Percentiles rank a stretch among this genome's conserved stretches.
Conservation (phyloP, 2,113 vertebrate species). For the Notarius lentiginosus region DNA sequence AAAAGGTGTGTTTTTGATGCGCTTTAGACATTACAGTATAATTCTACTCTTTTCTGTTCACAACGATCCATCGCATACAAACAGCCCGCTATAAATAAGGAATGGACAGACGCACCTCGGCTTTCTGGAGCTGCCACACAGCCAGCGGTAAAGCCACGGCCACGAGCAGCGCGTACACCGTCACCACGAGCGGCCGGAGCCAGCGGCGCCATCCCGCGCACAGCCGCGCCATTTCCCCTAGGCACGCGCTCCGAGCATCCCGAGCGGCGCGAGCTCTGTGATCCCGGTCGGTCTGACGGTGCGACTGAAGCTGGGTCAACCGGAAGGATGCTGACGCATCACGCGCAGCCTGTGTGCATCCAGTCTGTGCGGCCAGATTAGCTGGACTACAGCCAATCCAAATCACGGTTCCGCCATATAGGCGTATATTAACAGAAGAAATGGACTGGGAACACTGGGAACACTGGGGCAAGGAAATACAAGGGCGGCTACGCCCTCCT, state of each 20-base stretch:
- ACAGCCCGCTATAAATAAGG: not conserved
- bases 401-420: not conserved
- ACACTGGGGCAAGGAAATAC: too few relatives aligned
- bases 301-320: not conserved
- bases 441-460: not conserved
- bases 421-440: not conserved
- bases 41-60: not conserved
- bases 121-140: slow-evolving; percentile 89
- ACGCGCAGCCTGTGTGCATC: not conserved
- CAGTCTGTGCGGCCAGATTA: not conserved
- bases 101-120: slow-evolving; percentile 72
- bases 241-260: not conserved
- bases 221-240: slow-evolving; percentile 82
- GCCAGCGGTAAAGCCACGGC: slow-evolving; percentile 84
- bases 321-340: slow-evolving; percentile 40
- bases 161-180: slow-evolving; percentile 83
- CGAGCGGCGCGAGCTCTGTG: not conserved
- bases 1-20: not conserved
- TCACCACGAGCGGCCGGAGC: slow-evolving; percentile 88
- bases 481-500: not conserved
- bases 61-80: not conserved
- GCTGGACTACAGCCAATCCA: not conserved
- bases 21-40: not conserved
- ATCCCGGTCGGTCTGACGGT: not conserved
- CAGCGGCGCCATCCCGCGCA: slow-evolving; percentile 92